Percentiles rank a stretch among this genome's conserved stretches.
Conservation (phyloP, 2,888 invertebrate species). For the Mesorhabditis sp. region DNA sequence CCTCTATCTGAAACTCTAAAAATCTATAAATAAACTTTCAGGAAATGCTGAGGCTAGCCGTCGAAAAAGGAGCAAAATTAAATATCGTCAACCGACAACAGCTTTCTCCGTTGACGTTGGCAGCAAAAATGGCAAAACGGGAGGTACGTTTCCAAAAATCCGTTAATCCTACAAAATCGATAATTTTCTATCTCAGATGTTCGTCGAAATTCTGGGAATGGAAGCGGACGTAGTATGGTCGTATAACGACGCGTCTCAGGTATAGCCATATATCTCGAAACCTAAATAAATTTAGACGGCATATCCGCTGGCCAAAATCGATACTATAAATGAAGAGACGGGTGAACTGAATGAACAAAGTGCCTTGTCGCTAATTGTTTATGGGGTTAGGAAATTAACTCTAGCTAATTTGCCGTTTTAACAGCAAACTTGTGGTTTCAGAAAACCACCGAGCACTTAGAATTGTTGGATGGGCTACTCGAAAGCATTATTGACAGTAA, state of each 20-base stretch:
- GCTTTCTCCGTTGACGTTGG: constrained; percentile 84
- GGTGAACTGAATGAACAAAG: constrained; percentile 92
- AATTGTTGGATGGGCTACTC: constrained; percentile 86
- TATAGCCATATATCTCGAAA: neutral
- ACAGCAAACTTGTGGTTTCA: constrained; percentile 59
- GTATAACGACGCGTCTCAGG: constrained; percentile 71
- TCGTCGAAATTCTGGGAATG: constrained; percentile 91
- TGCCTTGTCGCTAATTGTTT: constrained; percentile 88
- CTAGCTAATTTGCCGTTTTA: neutral
- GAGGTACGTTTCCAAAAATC: constrained; percentile 64
- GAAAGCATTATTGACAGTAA: constrained; percentile 90
- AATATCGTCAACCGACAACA: constrained; percentile 79
- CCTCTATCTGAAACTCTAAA: neutral
- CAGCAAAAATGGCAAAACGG: constrained; percentile 85
- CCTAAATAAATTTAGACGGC: neutral
- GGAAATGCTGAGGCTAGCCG: constrained; percentile 88
- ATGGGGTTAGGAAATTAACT: constrained; percentile 71
- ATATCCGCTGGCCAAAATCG: constrained; percentile 80
- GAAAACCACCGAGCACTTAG: constrained; percentile 90
- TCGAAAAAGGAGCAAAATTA: constrained; percentile 85
- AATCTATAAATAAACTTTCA: constrained; percentile 57
- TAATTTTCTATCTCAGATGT: constrained; percentile 66
- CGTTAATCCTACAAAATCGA: neutral
- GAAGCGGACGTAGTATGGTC: constrained; percentile 96
- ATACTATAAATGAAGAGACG: constrained; percentile 85